phyloP scores from a whole-genome alignment of 2,888 invertebrate species.

The Dynastes maya region DNA sequence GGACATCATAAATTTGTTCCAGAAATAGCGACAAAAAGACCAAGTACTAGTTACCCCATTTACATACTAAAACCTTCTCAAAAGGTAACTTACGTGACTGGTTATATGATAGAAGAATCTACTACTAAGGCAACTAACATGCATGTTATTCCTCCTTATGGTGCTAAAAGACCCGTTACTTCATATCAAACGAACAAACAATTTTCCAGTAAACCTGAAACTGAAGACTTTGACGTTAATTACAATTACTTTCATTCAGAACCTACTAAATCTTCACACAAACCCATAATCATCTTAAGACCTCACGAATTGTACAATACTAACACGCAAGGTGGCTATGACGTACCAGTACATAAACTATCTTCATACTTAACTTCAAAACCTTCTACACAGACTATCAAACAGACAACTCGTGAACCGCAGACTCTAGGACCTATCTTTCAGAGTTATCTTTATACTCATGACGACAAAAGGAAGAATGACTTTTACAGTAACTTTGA shows the following conservation, averaged over 20 bases:
- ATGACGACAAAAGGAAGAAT: constrained; percentile 31
- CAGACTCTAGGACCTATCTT: constrained; percentile 6
- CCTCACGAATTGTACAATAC: constrained; percentile 3
- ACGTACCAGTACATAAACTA: constrained; percentile 19
- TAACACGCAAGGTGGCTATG: background rate
- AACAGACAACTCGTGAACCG: constrained; percentile 30
- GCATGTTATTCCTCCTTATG: constrained; percentile 43
- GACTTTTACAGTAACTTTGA: constrained; percentile 44
- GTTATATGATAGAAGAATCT: constrained; percentile 44
- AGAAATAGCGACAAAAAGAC: constrained; percentile 27
- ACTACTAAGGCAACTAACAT: constrained; percentile 38
- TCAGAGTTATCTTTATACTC: background rate
- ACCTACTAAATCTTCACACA: constrained; percentile 59
- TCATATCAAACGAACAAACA: background rate
- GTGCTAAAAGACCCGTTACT: constrained; percentile 6
- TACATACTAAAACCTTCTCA: constrained; percentile 34
- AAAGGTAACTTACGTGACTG: constrained; percentile 47
- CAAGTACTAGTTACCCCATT: constrained; percentile 45
- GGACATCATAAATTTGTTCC: constrained; percentile 6
- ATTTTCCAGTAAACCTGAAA: background rate
- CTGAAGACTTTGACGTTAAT: constrained; percentile 29
- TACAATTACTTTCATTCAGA: constrained; percentile 33
- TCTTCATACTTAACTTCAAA: constrained; percentile 5
- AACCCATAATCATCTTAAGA: constrained; percentile 50
- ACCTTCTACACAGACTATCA: constrained; percentile 18